Evolutionary conservation across 1,140 invertebrate genomes (phyloP).

Genomic region (Nautilus pompilius): DNA sequence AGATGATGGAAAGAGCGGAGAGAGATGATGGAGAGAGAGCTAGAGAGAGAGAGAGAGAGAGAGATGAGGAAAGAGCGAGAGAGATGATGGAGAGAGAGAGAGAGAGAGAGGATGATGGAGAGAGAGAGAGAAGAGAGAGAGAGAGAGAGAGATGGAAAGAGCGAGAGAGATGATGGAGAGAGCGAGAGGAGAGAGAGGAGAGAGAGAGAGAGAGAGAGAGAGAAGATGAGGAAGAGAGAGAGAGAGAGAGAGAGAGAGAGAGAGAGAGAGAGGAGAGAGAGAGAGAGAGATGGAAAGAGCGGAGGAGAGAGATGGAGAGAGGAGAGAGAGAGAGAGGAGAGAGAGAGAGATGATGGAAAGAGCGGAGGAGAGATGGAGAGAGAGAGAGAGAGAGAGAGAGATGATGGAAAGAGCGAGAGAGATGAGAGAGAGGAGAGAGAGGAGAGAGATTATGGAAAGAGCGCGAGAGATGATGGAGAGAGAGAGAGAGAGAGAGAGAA

Average conservation of each 20-base stretch:
- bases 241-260: constrained; percentile 7
- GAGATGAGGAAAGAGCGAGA: neutral
- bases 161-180: neutral
- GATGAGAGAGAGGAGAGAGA: too few species aligned
- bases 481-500: too few species aligned
- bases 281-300: constrained; percentile 1
- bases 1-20: neutral
- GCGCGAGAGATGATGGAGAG: too few species aligned
- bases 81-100: neutral
- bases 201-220: neutral
- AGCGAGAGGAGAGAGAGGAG: too few species aligned
- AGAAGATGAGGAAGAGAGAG: neutral
- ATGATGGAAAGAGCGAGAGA: neutral
- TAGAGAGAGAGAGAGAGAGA: neutral
- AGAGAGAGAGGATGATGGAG: too few species aligned
- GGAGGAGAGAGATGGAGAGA: neutral
- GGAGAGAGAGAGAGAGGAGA: neutral
- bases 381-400: constrained; percentile 10
- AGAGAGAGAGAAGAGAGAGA: constrained; percentile 12
- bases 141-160: constrained; percentile 1
- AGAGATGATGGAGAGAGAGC: neutral
- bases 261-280: constrained; percentile 1
- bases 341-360: constrained; percentile 4
- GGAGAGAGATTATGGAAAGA: too few species aligned
- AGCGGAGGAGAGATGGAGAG: constrained; percentile 1